phyloP scores from a whole-genome alignment of 2,797 vertebrate species.

The Platalea minor region DNA sequence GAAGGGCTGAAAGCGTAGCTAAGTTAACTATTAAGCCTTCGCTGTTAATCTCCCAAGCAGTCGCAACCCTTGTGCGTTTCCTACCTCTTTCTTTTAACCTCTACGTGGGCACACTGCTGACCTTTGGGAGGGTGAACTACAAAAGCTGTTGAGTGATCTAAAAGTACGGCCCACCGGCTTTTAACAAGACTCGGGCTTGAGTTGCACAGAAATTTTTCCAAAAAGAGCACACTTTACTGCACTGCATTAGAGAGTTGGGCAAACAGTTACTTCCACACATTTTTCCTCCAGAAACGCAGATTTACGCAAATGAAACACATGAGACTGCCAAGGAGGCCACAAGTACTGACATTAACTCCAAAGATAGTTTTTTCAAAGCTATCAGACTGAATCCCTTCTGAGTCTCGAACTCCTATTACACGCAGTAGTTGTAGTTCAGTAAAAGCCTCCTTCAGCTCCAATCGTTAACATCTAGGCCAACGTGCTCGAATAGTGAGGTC shows the following conservation, averaged over 20 bases:
- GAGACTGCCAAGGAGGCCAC: neutral
- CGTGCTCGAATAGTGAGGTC: fast-evolving
- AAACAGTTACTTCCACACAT: fast-evolving
- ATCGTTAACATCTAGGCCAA: neutral
- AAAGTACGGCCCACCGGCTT: fast-evolving
- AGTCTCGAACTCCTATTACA: neutral
- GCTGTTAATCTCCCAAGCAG: too few species aligned
- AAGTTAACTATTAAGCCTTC: neutral
- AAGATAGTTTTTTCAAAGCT: neutral
- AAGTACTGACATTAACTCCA: neutral
- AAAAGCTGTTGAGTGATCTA: neutral
- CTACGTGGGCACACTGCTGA: neutral
- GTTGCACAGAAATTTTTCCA: fast-evolving
- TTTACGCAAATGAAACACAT: neutral
- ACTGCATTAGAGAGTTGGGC: fast-evolving
- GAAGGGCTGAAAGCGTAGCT: neutral
- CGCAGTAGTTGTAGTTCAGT: fast-evolving
- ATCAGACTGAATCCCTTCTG: neutral
- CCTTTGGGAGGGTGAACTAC: neutral
- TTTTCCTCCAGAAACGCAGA: neutral
- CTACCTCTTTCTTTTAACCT: neutral
- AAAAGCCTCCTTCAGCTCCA: neutral
- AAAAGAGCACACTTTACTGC: neutral
- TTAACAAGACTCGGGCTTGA: fast-evolving
- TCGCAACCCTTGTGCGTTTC: fast-evolving